Percentiles rank a stretch among this genome's conserved stretches.
phyloP scores from a whole-genome alignment of 1,140 invertebrate genomes.

The Drosophila arawakana region DNA sequence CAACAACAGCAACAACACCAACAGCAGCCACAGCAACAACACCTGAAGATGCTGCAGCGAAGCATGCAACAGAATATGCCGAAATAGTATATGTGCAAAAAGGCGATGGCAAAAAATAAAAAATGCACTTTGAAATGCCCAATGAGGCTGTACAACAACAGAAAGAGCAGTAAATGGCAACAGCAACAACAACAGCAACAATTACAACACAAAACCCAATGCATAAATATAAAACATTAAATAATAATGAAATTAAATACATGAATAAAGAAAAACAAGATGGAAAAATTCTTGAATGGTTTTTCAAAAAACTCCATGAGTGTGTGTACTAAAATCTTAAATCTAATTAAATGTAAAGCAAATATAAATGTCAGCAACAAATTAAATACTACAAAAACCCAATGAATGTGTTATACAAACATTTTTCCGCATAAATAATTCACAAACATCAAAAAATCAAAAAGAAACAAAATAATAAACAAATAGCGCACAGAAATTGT shows the following conservation, averaged over 20 bases:
- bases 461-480: slow-evolving; percentile 33
- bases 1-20: slow-evolving; percentile 69
- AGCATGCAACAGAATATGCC: slow-evolving; percentile 86
- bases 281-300: slow-evolving; percentile 60
- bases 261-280: slow-evolving; percentile 36
- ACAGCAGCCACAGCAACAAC: slow-evolving; percentile 44
- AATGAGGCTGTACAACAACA: slow-evolving; percentile 60
- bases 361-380: slow-evolving; percentile 34
- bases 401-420: slow-evolving; percentile 53
- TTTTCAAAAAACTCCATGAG: slow-evolving; percentile 77
- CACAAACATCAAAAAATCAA: slow-evolving; percentile 32
- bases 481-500: slow-evolving; percentile 41
- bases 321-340: slow-evolving; percentile 69
- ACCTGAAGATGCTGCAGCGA: slow-evolving; percentile 66
- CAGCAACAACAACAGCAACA: slow-evolving; percentile 21
- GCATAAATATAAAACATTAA: slow-evolving; percentile 55
- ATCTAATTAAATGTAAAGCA: slow-evolving; percentile 66
- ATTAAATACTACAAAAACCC: slow-evolving; percentile 28
- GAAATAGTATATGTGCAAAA: slow-evolving; percentile 86
- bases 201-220: slow-evolving; percentile 58
- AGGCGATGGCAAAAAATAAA: slow-evolving; percentile 67
- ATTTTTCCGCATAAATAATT: slow-evolving; percentile 68
- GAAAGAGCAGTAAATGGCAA: slow-evolving; percentile 21
- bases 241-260: slow-evolving; percentile 50
- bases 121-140: slow-evolving; percentile 36